phyloP scores from a whole-genome alignment of 2,797 vertebrate genomes.

The Telmatherina bonti region DNA sequence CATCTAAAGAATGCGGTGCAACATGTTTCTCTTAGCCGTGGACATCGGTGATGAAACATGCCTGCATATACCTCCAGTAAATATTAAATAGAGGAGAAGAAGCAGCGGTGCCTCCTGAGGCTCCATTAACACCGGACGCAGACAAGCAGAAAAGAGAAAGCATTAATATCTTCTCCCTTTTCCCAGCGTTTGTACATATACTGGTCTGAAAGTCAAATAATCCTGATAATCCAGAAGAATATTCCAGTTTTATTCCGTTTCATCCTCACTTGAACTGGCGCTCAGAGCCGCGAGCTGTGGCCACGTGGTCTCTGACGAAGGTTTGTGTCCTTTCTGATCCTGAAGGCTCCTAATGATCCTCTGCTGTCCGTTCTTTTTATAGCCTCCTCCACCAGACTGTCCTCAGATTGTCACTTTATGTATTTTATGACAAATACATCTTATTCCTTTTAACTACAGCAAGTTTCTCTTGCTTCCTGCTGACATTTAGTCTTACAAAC shows the following conservation, averaged over 20 bases:
- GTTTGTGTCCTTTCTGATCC: neutral
- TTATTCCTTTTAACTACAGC: neutral
- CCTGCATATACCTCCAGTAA: neutral
- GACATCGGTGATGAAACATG: neutral
- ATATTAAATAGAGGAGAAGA: constrained; percentile 2
- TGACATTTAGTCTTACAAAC: too few relatives aligned
- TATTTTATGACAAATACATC: neutral
- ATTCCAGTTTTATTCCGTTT: neutral
- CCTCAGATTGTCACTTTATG: neutral
- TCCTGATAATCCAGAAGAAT: neutral
- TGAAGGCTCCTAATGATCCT: constrained; percentile 4
- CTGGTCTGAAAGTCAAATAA: constrained; percentile 25
- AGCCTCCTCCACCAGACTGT: constrained; percentile 5
- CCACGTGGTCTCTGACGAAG: neutral
- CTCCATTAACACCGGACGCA: constrained; percentile 42
- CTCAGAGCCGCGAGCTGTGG: neutral
- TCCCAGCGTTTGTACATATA: neutral
- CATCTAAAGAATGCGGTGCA: neutral
- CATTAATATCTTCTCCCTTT: constrained; percentile 35
- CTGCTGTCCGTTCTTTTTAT: constrained; percentile 11
- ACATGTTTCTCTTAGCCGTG: neutral
- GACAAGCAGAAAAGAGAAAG: constrained; percentile 46
- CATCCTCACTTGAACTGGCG: constrained; percentile 7
- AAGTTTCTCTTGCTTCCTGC: neutral
- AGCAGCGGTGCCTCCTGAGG: constrained; percentile 13